These are phyloP conservation scores for Nyctibius bracteatus DNA, from an alignment of 2,113 vertebrate genomes.

Conservation along the genomic window DNA sequence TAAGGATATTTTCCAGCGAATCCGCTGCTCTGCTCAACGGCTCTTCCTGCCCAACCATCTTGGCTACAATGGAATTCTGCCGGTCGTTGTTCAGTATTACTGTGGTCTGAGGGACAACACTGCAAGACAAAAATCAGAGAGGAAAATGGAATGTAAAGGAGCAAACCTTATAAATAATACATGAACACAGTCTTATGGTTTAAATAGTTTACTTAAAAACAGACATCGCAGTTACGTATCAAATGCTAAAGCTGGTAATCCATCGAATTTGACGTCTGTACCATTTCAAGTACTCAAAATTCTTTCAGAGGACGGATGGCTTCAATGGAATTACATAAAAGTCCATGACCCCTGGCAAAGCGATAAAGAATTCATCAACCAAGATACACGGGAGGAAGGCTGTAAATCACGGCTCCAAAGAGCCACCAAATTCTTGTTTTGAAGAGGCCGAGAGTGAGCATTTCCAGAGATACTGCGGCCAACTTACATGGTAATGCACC, in stretches of 20 bases:
- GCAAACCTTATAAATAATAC: background rate
- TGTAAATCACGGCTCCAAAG: background rate
- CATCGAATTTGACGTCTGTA: background rate
- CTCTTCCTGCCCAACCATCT: slow-evolving; percentile 84
- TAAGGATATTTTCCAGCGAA: slow-evolving; percentile 92
- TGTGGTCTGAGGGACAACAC: slow-evolving; percentile 96
- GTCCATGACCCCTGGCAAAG: background rate
- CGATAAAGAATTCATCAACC: background rate
- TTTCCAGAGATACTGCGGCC: background rate
- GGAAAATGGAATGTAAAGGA: slow-evolving; percentile 16
- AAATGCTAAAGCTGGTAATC: background rate
- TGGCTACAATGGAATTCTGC: slow-evolving; percentile 79
- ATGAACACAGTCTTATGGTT: background rate
- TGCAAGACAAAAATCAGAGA: slow-evolving; percentile 70
- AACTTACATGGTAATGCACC: fast-evolving
- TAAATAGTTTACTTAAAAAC: background rate
- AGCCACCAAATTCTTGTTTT: background rate
- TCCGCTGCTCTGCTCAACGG: slow-evolving; percentile 77
- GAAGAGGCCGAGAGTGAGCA: background rate
- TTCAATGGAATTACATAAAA: background rate
- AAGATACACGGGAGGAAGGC: background rate
- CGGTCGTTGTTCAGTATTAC: slow-evolving; percentile 94
- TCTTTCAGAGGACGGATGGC: background rate
- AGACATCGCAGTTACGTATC: background rate
- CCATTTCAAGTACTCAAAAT: background rate